Conservation (phyloP, 2,888 invertebrate species). For the Ligdia adustata region DNA sequence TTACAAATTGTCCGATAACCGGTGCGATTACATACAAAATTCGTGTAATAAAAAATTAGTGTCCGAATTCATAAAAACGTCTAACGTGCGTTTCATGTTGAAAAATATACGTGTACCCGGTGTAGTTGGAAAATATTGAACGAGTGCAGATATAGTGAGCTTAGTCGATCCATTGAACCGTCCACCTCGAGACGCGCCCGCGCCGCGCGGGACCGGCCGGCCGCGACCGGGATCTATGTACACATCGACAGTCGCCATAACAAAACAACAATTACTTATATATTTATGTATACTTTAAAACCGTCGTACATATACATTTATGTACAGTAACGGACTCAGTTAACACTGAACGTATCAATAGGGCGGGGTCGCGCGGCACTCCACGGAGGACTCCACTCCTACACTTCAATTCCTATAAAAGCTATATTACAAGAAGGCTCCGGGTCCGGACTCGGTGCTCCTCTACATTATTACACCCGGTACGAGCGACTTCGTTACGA, state of each 20-base stretch:
- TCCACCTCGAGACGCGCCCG: constrained; percentile 45
- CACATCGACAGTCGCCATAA: constrained; percentile 77
- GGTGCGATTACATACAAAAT: constrained; percentile 78
- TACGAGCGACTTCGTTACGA: constrained; percentile 1
- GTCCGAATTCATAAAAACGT: constrained; percentile 69
- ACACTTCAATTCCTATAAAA: constrained; percentile 70
- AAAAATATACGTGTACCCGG: constrained; percentile 69
- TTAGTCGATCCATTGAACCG: constrained; percentile 63
- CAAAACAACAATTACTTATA: constrained; percentile 68
- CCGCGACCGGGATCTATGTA: constrained; percentile 62
- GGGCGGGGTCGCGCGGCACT: constrained; percentile 64
- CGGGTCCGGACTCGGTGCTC: constrained; percentile 16
- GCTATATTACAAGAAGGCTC: constrained; percentile 49
- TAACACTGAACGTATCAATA: constrained; percentile 66
- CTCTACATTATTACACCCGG: background rate
- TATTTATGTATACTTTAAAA: constrained; percentile 69
- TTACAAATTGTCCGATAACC: constrained; percentile 73
- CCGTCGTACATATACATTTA: constrained; percentile 64
- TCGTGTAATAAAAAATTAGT: constrained; percentile 75
- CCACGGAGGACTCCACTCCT: constrained; percentile 42
- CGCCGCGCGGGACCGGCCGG: constrained; percentile 37
- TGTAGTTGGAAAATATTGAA: constrained; percentile 68
- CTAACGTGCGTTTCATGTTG: constrained; percentile 72
- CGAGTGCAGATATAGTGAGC: constrained; percentile 76
- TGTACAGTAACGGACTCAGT: constrained; percentile 74